Evolutionary conservation across 30 jellyfish, hydroid and myxozoan species (phyloP), one percentile per base, ranked within the genome.

Genomic region (Clytia hemisphaerica): DNA sequence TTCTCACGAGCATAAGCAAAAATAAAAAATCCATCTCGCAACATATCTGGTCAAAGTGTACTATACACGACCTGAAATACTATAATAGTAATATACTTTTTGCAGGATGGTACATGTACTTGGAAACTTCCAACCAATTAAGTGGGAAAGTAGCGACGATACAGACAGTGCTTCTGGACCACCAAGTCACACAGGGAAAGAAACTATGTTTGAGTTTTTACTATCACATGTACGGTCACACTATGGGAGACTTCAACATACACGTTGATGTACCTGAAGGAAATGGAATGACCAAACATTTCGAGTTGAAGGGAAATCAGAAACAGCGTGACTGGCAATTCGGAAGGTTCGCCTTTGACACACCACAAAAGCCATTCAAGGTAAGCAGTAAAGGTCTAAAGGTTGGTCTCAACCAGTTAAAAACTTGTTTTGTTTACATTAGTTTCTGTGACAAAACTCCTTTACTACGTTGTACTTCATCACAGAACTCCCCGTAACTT

Each of bases 141-240:
- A 79, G 59, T 42, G 88, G 88, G 4, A 73, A 79, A 24, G 37
- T 45, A 24, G 93, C 93, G 9, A 34, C 88, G 15, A 29, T 79
- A 3, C 35, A 58, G 22, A 63, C 50, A 22, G 58, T 21, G 9
- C 45, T 27, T 2, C 40, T 69, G 73, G 40, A 53, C 32, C 37
- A 57, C 19, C 75, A 49, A 36, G 48, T 31, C 27, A 19, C 79
- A 58, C 37, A 26, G 30, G 62, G 33, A 31, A 34, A 40, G 33
- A 64, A 83, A 4, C 51, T 66, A 32, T 79, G 93, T 34, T 37
- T 79, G 19, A 40, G 50, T 9, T 79, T 68, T 61, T 55, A 42
- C 48, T 79, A 48, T 38, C 87, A 71, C 66, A 79, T 79, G 93
- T 49, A 62, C 54, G 93, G 93, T 59, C 87, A 70, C 61, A 79